Evolutionary conservation across 2,113 vertebrate species (phyloP).

Genomic region (Colistium nudipinnis): DNA sequence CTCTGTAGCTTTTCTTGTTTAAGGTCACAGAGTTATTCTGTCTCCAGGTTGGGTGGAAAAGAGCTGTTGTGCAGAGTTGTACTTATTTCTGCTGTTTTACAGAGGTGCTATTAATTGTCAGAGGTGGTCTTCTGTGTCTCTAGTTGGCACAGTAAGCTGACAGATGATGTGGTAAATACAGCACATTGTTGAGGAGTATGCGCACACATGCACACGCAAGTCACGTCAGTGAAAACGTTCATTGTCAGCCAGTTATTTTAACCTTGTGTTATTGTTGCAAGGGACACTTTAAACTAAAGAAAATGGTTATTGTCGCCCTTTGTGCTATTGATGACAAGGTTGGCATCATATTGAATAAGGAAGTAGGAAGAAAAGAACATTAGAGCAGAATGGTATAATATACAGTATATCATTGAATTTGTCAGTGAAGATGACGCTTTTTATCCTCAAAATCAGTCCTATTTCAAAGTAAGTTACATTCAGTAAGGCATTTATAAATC

Average conservation of each 20-base stretch:
- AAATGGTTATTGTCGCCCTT: slow-evolving; percentile 67
- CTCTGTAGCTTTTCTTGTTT: too few relatives aligned
- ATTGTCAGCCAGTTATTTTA: slow-evolving; percentile 49
- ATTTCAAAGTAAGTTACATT: too few relatives aligned
- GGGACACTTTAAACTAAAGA: slow-evolving; percentile 57
- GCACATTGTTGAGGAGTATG: too few relatives aligned
- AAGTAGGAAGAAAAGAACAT: neutral
- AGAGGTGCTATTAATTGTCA: neutral
- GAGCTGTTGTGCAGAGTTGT: slow-evolving; percentile 6
- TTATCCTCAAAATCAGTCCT: neutral
- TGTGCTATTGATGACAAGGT: slow-evolving; percentile 42
- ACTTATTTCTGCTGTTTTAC: neutral
- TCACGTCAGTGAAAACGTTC: slow-evolving; percentile 14
- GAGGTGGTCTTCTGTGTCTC: slow-evolving; percentile 4
- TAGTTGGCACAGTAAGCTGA: neutral
- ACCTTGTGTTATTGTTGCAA: slow-evolving; percentile 60
- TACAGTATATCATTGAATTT: neutral
- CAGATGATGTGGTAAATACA: neutral
- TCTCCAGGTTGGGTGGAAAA: too few relatives aligned
- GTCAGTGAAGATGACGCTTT: neutral
- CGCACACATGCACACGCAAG: slow-evolving; percentile 2
- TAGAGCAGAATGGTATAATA: neutral
- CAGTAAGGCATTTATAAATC: too few relatives aligned
- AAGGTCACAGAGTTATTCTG: neutral
- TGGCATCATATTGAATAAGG: slow-evolving; percentile 5